Percentiles rank a stretch among this genome's conserved stretches.
Evolutionary conservation across 2,797 vertebrate species (phyloP).

Genomic region (Acipenser oxyrinchus): DNA sequence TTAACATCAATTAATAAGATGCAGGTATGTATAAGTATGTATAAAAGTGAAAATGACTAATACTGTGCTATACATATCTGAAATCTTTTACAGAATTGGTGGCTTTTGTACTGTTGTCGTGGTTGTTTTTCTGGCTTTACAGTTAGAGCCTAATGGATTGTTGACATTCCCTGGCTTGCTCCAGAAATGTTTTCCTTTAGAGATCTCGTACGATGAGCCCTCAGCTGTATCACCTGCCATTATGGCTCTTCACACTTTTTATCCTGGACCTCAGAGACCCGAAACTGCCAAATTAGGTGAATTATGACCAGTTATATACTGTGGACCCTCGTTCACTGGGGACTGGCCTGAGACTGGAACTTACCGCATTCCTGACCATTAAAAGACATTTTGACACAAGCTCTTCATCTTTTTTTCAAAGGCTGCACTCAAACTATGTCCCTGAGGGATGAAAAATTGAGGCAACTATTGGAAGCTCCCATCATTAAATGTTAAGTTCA

Average conservation of each 20-base stretch:
- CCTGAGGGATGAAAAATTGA: conserved; percentile 42
- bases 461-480: conserved; percentile 17
- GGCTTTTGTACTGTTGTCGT: not conserved
- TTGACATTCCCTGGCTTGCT: conserved; percentile 48
- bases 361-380: conserved; percentile 70
- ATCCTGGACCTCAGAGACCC: conserved; percentile 61
- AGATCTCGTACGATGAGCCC: conserved; percentile 55
- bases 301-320: conserved; percentile 70
- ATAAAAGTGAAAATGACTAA: too few species aligned
- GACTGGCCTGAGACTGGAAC: conserved; percentile 58
- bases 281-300: conserved; percentile 71
- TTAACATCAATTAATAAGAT: too few species aligned
- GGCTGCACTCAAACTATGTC: conserved; percentile 31
- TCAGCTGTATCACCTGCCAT: conserved; percentile 57
- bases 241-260: conserved; percentile 62
- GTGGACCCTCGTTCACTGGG: conserved; percentile 56
- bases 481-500: conserved; percentile 41
- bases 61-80: too few species aligned
- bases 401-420: conserved; percentile 65
- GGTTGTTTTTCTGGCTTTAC: conserved; percentile 22
- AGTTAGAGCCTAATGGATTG: conserved; percentile 43
- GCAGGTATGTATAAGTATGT: too few species aligned
- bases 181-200: conserved; percentile 54
- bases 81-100: too few species aligned
- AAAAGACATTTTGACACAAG: conserved; percentile 64